Conservation (phyloP, 2,797 vertebrate genomes). For the Microctenopoma lineatum region DNA sequence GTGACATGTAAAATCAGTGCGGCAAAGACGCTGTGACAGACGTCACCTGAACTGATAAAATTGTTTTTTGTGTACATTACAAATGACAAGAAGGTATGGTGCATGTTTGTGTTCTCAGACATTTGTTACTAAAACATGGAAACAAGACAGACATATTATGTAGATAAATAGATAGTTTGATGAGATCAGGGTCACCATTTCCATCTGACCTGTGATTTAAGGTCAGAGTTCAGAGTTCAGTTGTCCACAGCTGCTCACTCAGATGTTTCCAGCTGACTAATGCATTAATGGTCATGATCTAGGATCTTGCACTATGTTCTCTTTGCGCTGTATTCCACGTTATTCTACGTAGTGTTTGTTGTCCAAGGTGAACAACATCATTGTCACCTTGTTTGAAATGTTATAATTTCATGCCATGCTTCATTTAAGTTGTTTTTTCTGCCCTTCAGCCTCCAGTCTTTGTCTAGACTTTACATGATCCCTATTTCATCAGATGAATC, state of each 20-base stretch:
- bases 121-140: neutral
- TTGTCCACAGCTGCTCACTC: constrained; percentile 16
- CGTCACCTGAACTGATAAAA: neutral
- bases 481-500: constrained; percentile 16
- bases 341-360: constrained; percentile 8
- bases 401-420: constrained; percentile 1
- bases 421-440: neutral
- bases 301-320: constrained; percentile 1
- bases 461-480: constrained; percentile 16
- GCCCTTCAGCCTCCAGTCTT: neutral
- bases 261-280: constrained; percentile 21
- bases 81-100: too few species aligned
- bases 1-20: neutral
- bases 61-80: neutral
- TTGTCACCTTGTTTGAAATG: constrained; percentile 1
- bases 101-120: neutral
- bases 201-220: constrained; percentile 43
- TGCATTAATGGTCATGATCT: constrained; percentile 9
- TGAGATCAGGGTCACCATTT: constrained; percentile 33
- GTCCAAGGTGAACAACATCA: neutral
- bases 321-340: neutral
- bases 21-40: neutral
- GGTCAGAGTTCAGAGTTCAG: constrained; percentile 54
- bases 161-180: neutral
- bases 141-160: neutral